A percentile compares a stretch with the other conserved stretches of the same genome.
These are phyloP conservation scores for Hoplodrina blanda DNA, from an alignment of 2,888 invertebrate genomes.

Conservation along the genomic window DNA sequence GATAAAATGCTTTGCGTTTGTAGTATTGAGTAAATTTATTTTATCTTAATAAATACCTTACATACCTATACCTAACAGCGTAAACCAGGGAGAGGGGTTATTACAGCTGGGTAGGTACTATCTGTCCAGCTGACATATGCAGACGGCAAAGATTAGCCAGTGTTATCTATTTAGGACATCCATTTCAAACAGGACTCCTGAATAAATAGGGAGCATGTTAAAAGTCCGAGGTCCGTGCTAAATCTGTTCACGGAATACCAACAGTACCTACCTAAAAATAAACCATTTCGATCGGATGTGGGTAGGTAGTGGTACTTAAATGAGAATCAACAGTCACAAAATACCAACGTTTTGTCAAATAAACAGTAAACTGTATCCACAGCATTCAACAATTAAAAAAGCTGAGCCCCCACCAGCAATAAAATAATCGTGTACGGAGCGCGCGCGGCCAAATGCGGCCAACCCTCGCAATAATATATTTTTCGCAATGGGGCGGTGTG, in stretches of 20 bases:
- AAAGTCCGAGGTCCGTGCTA: neutral
- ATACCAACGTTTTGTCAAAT: neutral
- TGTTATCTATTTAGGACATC: slow-evolving; percentile 6
- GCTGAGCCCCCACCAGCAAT: slow-evolving; percentile 78
- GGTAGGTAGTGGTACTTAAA: slow-evolving; percentile 24
- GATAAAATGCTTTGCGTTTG: no score
- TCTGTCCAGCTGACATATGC: slow-evolving; percentile 2
- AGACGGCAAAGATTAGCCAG: neutral
- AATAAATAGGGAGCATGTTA: neutral
- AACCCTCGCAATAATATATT: slow-evolving; percentile 80
- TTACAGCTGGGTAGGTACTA: neutral
- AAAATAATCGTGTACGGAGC: slow-evolving; percentile 75
- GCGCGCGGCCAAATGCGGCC: slow-evolving; percentile 63
- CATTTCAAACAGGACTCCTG: neutral
- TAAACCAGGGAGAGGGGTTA: neutral
- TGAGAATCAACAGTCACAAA: neutral
- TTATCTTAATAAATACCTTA: no score
- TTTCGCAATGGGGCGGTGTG: slow-evolving; percentile 79
- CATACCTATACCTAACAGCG: neutral
- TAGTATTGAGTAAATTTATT: neutral
- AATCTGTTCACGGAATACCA: neutral
- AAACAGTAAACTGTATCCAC: slow-evolving; percentile 23
- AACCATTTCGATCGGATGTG: slow-evolving; percentile 6
- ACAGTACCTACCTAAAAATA: neutral
- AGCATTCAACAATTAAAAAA: slow-evolving; percentile 63